Conservation (phyloP, 2,113 vertebrate species). For the Mesocricetus auratus region DNA sequence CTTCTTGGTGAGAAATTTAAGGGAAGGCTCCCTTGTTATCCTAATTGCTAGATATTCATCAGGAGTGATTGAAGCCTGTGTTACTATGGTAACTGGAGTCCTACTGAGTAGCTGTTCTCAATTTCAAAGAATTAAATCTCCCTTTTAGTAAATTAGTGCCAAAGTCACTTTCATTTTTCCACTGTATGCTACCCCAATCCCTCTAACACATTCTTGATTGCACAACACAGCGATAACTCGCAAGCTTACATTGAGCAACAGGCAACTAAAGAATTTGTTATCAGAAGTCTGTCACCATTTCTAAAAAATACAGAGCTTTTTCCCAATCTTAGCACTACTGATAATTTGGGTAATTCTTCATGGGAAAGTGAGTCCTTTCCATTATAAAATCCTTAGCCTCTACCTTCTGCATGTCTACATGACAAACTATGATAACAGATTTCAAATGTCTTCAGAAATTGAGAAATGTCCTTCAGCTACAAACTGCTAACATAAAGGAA, state of each 20-base stretch:
- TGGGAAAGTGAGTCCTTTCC: background rate
- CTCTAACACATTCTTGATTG: background rate
- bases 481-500: conserved; percentile 28
- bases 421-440: background rate
- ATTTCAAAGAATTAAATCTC: conserved; percentile 63
- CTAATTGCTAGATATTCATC: conserved; percentile 86
- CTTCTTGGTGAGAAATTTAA: conserved; percentile 62
- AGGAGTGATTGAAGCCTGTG: conserved; percentile 82
- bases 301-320: background rate
- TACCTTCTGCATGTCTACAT: background rate
- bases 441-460: background rate
- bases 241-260: background rate
- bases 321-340: background rate
- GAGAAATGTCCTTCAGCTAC: background rate
- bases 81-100: conserved; percentile 85
- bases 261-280: background rate
- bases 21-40: conserved; percentile 75
- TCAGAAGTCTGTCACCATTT: conserved; percentile 10
- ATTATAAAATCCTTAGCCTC: background rate
- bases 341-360: background rate
- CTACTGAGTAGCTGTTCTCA: conserved; percentile 58
- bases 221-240: background rate
- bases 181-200: background rate
- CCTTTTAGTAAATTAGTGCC: conserved; percentile 42
- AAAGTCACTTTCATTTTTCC: background rate